Base-by-base conservation (phyloP, 2,113 vertebrate genomes). In the Tylochromis polylepis region DNA sequence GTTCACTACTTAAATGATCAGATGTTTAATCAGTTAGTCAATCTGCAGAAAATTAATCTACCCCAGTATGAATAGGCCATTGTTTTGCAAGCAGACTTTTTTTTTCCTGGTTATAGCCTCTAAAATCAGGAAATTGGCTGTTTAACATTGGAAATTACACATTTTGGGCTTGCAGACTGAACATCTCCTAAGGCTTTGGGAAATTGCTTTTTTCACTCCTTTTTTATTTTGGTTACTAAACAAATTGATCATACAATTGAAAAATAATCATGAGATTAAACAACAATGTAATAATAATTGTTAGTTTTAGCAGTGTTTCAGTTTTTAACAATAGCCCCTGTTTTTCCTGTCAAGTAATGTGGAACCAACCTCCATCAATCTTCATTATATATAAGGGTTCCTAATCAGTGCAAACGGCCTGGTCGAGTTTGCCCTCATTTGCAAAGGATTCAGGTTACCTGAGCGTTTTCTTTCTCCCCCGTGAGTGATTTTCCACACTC, bases 361-460 rank as follows among this genome's bases (percentile, higher is more conserved):
- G 3, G 51, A 85, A 81, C 11, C 27, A 55, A 84, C 29, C 46
- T 10, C 20, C 22, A 5, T 65, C 15, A 60, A 18, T 51, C 18
- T 60, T 15, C 9, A 77, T 31, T 53, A 77, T 34, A n/a, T 51
- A 31, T 77, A 51, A 34, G 46, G 43, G 27, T 53, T 77, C 29
- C 46, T 51, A 51, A 77, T 77, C 72, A 77, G 16, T 77, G 46
- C 43, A 77, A 77, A 53, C 10, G 10, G 36, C 34, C n/a, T 27
- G 43, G 20, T 59, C 20, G 22, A 46, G 56, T 55, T 22, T 72
- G 31, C 22, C 18, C 27, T 27, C 11, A 14, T 82, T 62, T 56
- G 84, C 46, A 65, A 38, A 24, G 29, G 34, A 11, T 82, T 92
- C 90, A 3, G 80, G 49, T 93, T 93, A 82, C 90, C 65, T 24